Percentiles rank a stretch among this genome's conserved stretches.
These are phyloP conservation scores for Drosophila nr. fundita DNA, from an alignment of 2,888 invertebrate genomes.

Conservation along the genomic window DNA sequence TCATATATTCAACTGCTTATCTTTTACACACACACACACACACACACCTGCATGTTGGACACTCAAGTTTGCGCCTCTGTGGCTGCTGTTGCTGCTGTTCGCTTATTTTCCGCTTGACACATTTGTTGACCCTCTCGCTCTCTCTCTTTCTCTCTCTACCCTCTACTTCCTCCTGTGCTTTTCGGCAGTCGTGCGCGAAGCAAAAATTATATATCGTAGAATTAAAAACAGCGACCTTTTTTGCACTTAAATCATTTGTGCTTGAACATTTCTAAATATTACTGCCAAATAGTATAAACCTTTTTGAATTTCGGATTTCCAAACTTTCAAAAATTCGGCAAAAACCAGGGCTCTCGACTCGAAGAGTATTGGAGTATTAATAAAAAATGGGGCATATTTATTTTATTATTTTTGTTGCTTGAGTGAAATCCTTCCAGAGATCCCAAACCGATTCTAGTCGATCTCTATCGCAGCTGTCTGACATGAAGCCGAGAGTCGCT, in stretches of 20 bases:
- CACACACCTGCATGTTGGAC: slow-evolving; percentile 29
- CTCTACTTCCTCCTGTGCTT: not conserved
- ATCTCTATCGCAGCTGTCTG: slow-evolving; percentile 24
- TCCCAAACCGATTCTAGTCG: slow-evolving; percentile 33
- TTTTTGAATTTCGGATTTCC: not conserved
- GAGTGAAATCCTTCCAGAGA: not conserved
- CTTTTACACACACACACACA: slow-evolving; percentile 19
- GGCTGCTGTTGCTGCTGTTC: slow-evolving; percentile 7
- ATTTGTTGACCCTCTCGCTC: slow-evolving; percentile 12
- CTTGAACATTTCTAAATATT: not conserved
- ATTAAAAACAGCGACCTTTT: not conserved
- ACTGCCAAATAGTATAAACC: not conserved
- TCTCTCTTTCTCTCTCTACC: not conserved
- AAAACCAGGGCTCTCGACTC: not conserved
- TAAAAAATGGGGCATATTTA: not conserved
- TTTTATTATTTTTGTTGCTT: not conserved
- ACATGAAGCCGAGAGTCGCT: slow-evolving; percentile 3
- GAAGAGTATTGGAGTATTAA: not conserved
- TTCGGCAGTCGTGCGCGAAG: not conserved
- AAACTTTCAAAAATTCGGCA: not conserved
- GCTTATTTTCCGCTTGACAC: slow-evolving; percentile 37
- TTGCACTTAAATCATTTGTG: not conserved
- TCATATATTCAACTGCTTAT: slow-evolving; percentile 24
- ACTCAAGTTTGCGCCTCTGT: slow-evolving; percentile 18
- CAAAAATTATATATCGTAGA: not conserved